Evolutionary conservation across 2,797 vertebrate species (phyloP), one percentile per base, ranked within the genome.

Genomic region (Chelon auratus): DNA sequence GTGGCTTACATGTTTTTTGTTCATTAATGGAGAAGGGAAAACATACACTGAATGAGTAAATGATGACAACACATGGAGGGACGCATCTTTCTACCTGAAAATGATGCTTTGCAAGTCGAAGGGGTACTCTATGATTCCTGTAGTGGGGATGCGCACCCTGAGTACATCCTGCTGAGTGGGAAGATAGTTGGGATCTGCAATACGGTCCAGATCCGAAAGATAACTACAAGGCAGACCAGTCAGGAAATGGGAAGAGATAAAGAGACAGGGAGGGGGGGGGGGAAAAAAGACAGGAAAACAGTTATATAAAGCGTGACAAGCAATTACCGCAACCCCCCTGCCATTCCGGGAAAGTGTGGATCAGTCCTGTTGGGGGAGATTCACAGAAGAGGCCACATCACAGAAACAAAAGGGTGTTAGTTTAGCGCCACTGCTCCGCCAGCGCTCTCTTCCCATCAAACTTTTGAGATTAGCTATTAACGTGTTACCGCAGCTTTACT

Each of bases 91-190:
- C 90, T 95, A 96, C 95, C 95, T 95, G 95, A 96, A 96, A 90
- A 96, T 96, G 93, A 96, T 96, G 94, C 95, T 96, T 73, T 95
- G 94, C 91, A 96, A 93, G 94, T 96, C 95, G 88, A 96, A 96
- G 12, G 95, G 95, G 85, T 96, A 96, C 91, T 96, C 95, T 86
- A 95, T 95, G 91, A 96, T 96, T 75, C 95, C 95, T 54, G 95
- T 96, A 68, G 95, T 96, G 66, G 95, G 95, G 84, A 95, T 95
- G 91, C 95, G 95, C 84, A 96, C 95, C 92, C 95, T 93, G 82
- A 96, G 93, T 84, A 96, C 94, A 88, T 96, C 95, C 90, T 96
- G 95, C 89, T 95, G 95, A 89, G 95, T 96, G 85, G 95, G 95
- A 81, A 96, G 94, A 91, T 95, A 96, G 93, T 63, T 86, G 83